Conservation (phyloP, 2,888 invertebrate species). For the Chrysodeixis includens region DNA sequence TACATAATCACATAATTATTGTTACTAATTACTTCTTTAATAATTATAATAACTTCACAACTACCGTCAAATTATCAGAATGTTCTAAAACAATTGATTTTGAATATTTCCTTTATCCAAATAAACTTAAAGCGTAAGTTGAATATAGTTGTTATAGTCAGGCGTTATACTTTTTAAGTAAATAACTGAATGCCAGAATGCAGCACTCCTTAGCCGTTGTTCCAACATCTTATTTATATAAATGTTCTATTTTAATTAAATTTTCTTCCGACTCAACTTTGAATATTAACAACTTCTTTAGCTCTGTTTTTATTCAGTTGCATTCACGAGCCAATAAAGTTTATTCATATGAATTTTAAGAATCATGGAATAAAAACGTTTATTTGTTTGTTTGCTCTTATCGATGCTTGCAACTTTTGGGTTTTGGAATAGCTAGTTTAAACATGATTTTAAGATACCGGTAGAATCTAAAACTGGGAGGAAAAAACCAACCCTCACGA, state of each 20-base stretch:
- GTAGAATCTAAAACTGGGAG: too few relatives aligned
- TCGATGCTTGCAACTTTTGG: too few relatives aligned
- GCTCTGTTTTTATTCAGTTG: slow-evolving; percentile 52
- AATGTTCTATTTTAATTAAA: slow-evolving; percentile 69
- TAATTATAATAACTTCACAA: too few relatives aligned
- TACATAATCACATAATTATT: too few relatives aligned
- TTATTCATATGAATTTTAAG: slow-evolving; percentile 37
- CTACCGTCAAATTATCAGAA: too few relatives aligned
- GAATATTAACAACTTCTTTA: slow-evolving; percentile 64
- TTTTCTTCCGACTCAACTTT: slow-evolving; percentile 61
- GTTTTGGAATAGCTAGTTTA: too few relatives aligned
- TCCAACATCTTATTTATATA: slow-evolving; percentile 66
- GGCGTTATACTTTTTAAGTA: slow-evolving; percentile 43
- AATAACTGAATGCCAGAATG: slow-evolving; percentile 53
- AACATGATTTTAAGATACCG: too few relatives aligned
- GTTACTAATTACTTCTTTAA: too few relatives aligned
- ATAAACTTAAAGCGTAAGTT: neutral
- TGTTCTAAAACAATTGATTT: neutral
- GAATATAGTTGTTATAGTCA: slow-evolving; percentile 15
- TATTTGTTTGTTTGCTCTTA: neutral
- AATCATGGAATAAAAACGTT: slow-evolving; percentile 19
- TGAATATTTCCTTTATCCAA: neutral
- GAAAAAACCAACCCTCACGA: too few relatives aligned
- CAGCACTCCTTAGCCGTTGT: slow-evolving; percentile 56
- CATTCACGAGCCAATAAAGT: slow-evolving; percentile 39